A percentile compares a stretch with the other conserved stretches of the same genome.
These are phyloP conservation scores for Collichthys lucidus DNA, from an alignment of 2,113 vertebrate species.

Conservation along the genomic window DNA sequence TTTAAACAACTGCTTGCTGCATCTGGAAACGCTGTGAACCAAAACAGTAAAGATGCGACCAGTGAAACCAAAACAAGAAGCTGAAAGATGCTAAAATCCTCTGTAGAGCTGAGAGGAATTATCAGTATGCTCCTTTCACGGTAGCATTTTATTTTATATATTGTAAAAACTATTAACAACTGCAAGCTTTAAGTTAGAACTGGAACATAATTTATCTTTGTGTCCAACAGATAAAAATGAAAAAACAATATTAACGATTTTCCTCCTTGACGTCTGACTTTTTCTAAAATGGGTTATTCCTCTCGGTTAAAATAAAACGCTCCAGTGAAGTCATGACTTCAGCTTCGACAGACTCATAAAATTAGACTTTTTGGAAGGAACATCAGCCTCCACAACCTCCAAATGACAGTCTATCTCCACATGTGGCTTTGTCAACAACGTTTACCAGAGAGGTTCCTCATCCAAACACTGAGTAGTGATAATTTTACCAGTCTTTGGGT, in stretches of 20 bases:
- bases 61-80: no score
- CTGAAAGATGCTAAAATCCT: no score
- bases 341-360: conserved; percentile 29
- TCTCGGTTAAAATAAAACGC: not conserved
- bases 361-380: conserved; percentile 21
- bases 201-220: not conserved
- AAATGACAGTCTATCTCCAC: conserved; percentile 33
- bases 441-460: not conserved
- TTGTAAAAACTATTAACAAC: not conserved
- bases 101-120: no score
- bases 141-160: no score
- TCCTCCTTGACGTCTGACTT: not conserved
- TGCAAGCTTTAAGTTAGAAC: not conserved
- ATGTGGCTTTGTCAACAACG: conserved; percentile 47
- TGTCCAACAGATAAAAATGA: not conserved
- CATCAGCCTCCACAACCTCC: conserved; percentile 16
- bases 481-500: conserved; percentile 26
- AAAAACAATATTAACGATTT: not conserved
- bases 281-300: not conserved
- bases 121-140: no score
- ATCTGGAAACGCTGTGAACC: not conserved
- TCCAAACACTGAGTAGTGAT: conserved; percentile 30
- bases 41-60: no score
- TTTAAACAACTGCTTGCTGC: not conserved
- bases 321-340: conserved; percentile 24